phyloP scores from a whole-genome alignment of 2,113 vertebrate species.

The Rafetus swinhoei region DNA sequence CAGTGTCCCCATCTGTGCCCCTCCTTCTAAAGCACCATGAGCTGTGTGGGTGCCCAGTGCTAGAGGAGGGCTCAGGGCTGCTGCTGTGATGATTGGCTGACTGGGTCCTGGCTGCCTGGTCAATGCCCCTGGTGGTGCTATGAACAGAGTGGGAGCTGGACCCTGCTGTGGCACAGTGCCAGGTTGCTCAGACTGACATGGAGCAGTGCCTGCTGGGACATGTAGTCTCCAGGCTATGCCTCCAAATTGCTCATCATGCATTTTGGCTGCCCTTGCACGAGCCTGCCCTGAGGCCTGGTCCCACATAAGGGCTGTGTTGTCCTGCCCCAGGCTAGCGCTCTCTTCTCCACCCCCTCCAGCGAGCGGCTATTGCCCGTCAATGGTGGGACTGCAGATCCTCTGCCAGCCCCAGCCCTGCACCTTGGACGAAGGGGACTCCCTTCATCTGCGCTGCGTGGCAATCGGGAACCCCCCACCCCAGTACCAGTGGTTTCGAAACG shows the following conservation, averaged over 20 bases:
- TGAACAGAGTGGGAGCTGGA: not conserved
- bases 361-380: slow-evolving; percentile 66
- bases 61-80: not conserved
- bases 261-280: not conserved
- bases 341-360: slow-evolving; percentile 31
- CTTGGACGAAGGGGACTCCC: slow-evolving; percentile 80
- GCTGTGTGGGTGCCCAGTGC: not conserved
- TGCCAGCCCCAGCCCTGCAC: slow-evolving; percentile 73
- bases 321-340: not conserved
- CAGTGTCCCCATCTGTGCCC: not conserved
- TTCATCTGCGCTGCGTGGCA: slow-evolving; percentile 79
- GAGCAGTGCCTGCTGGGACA: not conserved
- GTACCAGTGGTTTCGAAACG: slow-evolving; percentile 88
- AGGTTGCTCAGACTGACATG: not conserved
- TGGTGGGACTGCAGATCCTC: slow-evolving; percentile 74
- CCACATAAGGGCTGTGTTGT: not conserved
- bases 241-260: not conserved
- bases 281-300: not conserved
- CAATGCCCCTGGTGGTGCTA: not conserved
- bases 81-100: not conserved
- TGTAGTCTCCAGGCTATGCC: not conserved
- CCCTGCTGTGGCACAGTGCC: not conserved
- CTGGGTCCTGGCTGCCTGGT: not conserved
- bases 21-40: not conserved
- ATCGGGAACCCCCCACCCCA: slow-evolving; percentile 83